Evolutionary conservation across 2,888 invertebrate genomes (phyloP).

Genomic region (Ypsolopha scabrella): DNA sequence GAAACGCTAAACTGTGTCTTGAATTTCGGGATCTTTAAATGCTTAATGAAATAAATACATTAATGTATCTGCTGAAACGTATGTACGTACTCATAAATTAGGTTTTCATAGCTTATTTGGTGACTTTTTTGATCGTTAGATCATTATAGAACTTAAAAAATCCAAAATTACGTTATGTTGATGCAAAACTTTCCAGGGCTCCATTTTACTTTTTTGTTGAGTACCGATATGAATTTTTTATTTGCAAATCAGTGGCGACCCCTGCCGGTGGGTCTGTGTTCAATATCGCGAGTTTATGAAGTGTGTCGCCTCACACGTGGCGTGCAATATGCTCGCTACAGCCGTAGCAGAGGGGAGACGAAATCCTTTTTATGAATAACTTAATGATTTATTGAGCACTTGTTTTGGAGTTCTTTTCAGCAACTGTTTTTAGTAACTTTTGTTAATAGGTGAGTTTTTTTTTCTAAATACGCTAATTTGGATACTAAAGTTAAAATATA

Average conservation of each 20-base stretch:
- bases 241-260: conserved; percentile 50
- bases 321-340: conserved; percentile 54
- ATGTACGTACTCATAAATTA: background rate
- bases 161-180: conserved; percentile 16
- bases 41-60: too few relatives aligned
- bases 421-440: background rate
- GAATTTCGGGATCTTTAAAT: too few relatives aligned
- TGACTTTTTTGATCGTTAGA: too few relatives aligned
- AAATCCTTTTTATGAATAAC: conserved; percentile 66
- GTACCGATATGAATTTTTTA: conserved; percentile 24
- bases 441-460: too few relatives aligned
- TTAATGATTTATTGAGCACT: conserved; percentile 54
- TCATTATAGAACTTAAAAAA: background rate
- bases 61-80: too few relatives aligned
- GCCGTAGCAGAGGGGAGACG: conserved; percentile 26
- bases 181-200: too few relatives aligned
- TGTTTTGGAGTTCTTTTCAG: conserved; percentile 11
- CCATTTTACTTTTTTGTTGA: too few relatives aligned
- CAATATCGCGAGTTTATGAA: conserved; percentile 64
- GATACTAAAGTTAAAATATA: too few relatives aligned
- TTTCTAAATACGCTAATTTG: too few relatives aligned
- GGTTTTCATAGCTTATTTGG: background rate
- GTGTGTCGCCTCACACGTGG: conserved; percentile 49
- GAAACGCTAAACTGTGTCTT: background rate
- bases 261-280: conserved; percentile 26